These are phyloP conservation scores for Acholoe squamosa DNA, from an alignment of 2,888 invertebrate genomes.

Conservation along the genomic window DNA sequence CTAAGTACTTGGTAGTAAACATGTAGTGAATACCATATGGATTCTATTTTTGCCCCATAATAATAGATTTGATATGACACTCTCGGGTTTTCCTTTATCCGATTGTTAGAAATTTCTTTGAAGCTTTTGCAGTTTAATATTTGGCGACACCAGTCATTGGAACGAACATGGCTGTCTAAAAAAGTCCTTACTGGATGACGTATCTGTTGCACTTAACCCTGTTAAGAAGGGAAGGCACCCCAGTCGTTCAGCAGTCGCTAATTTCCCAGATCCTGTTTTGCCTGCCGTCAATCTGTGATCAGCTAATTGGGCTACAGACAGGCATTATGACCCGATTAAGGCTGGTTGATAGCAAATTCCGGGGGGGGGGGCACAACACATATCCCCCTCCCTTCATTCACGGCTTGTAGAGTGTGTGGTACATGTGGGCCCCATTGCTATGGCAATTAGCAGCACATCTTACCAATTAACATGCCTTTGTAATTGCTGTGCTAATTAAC, in stretches of 20 bases:
- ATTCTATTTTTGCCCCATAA: no score
- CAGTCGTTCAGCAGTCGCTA: background rate
- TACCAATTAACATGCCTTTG: conserved; percentile 27
- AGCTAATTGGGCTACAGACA: background rate
- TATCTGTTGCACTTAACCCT: no score
- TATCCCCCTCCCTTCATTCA: background rate
- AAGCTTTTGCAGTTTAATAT: no score
- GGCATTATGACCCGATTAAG: background rate
- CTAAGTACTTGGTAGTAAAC: no score
- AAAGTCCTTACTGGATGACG: no score
- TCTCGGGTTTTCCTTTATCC: no score
- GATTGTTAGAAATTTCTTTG: no score
- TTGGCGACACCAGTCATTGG: no score
- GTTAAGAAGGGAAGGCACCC: background rate
- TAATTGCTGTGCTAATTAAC: conserved; percentile 1
- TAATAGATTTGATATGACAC: no score
- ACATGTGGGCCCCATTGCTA: conserved; percentile 20
- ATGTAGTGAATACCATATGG: no score
- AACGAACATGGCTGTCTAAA: no score
- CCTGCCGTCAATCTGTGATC: conserved; percentile 15
- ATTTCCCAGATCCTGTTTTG: conserved; percentile 33
- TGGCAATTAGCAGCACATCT: conserved; percentile 13
- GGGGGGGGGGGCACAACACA: background rate
- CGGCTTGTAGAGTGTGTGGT: background rate
- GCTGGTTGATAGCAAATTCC: background rate